A percentile compares a stretch with the other conserved stretches of the same genome.
Conservation (phyloP, 2,113 vertebrate genomes). For the Rhinopomastus cyanomelas region DNA sequence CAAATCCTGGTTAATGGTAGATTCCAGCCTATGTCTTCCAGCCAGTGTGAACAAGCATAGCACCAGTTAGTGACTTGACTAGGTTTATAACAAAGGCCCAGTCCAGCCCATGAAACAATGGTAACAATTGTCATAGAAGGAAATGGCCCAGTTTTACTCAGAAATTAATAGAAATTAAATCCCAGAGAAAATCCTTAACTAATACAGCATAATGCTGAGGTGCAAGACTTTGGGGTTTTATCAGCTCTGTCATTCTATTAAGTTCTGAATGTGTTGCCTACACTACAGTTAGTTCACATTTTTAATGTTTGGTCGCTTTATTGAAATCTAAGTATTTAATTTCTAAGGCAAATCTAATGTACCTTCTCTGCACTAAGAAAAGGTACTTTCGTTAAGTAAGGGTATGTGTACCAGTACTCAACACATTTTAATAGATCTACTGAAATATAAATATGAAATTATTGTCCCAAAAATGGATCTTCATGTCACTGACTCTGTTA, state of each 20-base stretch:
- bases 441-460: neutral
- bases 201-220: neutral
- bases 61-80: neutral
- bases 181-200: neutral
- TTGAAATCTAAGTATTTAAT: neutral
- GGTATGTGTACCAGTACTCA: neutral
- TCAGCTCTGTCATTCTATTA: neutral
- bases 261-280: neutral
- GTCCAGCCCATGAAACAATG: neutral
- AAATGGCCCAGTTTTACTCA: neutral
- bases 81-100: neutral
- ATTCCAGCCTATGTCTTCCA: neutral
- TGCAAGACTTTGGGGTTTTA: neutral
- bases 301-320: neutral
- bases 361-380: neutral
- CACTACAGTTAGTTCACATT: neutral
- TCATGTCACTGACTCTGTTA: accelerated
- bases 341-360: neutral
- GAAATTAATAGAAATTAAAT: neutral
- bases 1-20: neutral
- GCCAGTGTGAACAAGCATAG: neutral
- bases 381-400: neutral
- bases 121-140: neutral
- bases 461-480: neutral
- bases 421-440: neutral